These are phyloP conservation scores for Papilio aristodemus DNA, from an alignment of 1,140 invertebrate genomes.

Conservation along the genomic window DNA sequence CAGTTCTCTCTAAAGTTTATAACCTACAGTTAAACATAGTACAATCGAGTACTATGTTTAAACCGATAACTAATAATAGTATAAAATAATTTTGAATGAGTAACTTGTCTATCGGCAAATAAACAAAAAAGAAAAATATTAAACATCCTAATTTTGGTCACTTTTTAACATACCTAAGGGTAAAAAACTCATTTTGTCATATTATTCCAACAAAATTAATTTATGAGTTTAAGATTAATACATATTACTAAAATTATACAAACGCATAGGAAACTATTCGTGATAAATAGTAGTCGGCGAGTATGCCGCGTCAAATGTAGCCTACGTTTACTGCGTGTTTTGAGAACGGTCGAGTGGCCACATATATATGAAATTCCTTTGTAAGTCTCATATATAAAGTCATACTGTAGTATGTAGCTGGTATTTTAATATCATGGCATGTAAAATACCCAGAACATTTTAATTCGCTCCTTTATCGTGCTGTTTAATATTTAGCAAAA, in stretches of 20 bases:
- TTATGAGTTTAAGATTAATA: not conserved
- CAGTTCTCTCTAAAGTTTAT: too few relatives aligned
- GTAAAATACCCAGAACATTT: not conserved
- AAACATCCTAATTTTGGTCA: too few relatives aligned
- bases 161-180: too few relatives aligned
- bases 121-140: too few relatives aligned
- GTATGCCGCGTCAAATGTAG: not conserved
- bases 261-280: not conserved
- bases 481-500: too few relatives aligned
- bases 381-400: conserved; percentile 1
- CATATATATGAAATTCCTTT: conserved; percentile 3
- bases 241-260: not conserved
- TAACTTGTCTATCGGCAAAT: too few relatives aligned
- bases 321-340: not conserved
- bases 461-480: too few relatives aligned
- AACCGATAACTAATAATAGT: too few relatives aligned
- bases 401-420: not conserved
- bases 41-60: too few relatives aligned
- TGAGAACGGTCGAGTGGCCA: conserved; percentile 4
- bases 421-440: not conserved
- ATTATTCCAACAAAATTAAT: not conserved
- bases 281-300: not conserved
- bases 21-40: too few relatives aligned
- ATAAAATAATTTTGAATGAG: too few relatives aligned
- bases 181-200: too few relatives aligned